Evolutionary conservation across 1,140 invertebrate species (phyloP).

Genomic region (Pemphigus obesinymphae): DNA sequence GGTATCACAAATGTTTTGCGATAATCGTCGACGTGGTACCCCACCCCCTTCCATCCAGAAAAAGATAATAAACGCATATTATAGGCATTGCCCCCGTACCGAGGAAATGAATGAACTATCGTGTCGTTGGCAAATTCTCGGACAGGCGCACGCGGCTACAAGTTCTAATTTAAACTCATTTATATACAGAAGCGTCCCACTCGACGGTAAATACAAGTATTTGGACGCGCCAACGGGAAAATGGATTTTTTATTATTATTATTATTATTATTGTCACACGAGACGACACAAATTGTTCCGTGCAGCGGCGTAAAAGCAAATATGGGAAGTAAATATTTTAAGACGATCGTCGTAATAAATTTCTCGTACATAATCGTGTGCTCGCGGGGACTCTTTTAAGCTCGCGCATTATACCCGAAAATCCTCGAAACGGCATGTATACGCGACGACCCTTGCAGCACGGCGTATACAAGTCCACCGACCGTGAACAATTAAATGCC

Average conservation of each 20-base stretch:
- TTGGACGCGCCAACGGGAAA: neutral
- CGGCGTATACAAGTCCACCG: neutral
- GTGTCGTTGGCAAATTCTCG: neutral
- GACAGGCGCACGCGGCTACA: conserved; percentile 4
- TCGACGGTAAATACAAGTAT: neutral
- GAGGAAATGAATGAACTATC: conserved; percentile 4
- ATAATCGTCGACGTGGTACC: neutral
- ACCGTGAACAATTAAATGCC: conserved; percentile 33
- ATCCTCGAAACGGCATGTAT: no score
- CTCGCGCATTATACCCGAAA: no score
- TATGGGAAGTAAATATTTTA: no score
- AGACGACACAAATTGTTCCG: neutral
- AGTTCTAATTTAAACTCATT: conserved; percentile 25
- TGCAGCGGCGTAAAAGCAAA: no score
- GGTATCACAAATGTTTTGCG: neutral
- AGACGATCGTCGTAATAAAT: no score
- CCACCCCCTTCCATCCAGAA: neutral
- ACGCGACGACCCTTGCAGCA: neutral
- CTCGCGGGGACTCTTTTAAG: no score
- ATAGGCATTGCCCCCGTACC: neutral
- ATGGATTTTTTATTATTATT: neutral
- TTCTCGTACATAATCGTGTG: no score
- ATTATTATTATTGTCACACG: neutral
- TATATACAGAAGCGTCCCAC: no score
- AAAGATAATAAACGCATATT: neutral